Percentiles rank a stretch among this genome's conserved stretches.
Evolutionary conservation across 2,797 vertebrate species (phyloP).

Genomic region (Notamacropus eugenii): DNA sequence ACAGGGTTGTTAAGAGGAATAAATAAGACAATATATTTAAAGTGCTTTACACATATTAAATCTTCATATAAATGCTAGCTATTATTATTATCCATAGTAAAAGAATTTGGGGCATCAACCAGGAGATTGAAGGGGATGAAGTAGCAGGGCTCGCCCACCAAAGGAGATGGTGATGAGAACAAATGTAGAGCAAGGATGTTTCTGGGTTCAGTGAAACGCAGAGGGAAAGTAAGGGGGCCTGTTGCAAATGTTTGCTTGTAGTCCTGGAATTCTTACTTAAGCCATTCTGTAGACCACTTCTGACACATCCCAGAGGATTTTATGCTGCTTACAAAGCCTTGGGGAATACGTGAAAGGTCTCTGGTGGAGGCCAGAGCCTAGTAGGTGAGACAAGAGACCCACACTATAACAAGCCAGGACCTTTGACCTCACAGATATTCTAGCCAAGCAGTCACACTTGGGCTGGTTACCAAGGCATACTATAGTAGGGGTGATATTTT

Average conservation of each 20-base stretch:
- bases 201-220: not conserved
- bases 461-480: slow-evolving; percentile 20
- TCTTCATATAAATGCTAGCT: not conserved
- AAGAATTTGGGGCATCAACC: not conserved
- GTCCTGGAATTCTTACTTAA: not conserved
- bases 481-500: not conserved
- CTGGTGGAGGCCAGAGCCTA: not conserved
- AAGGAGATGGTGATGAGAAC: not conserved
- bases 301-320: not conserved
- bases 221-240: not conserved
- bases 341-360: not conserved
- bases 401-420: not conserved
- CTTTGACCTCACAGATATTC: slow-evolving; percentile 21
- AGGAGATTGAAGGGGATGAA: not conserved
- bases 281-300: not conserved
- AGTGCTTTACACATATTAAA: not conserved
- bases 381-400: not conserved
- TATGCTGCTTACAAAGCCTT: not conserved
- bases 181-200: not conserved
- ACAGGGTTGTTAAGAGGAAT: not conserved
- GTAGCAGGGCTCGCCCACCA: not conserved
- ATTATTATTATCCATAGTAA: not conserved
- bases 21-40: not conserved
- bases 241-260: rapidly evolving
- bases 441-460: slow-evolving; percentile 18